phyloP scores from a whole-genome alignment of 1,140 invertebrate species.

The Laupala kohalensis region DNA sequence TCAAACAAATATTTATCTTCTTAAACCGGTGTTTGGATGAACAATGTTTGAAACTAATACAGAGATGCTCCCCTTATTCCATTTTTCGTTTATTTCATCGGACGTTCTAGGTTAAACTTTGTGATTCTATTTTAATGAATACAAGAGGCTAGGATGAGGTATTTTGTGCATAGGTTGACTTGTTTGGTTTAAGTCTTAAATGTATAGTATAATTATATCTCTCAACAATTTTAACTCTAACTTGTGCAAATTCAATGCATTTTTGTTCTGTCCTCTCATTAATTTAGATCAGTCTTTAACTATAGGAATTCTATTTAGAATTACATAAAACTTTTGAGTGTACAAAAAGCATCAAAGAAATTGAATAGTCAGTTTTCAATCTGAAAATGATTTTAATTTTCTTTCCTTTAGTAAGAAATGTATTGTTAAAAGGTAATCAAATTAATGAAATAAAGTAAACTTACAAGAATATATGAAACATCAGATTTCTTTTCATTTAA shows the following conservation, averaged over 20 bases:
- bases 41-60: not conserved
- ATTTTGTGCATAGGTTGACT: conserved; percentile 3
- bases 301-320: too few species aligned
- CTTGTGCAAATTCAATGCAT: not conserved
- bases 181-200: not conserved
- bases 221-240: not conserved
- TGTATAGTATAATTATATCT: not conserved
- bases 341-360: too few species aligned
- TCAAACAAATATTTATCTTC: not conserved
- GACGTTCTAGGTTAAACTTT: not conserved
- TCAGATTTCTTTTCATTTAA: too few species aligned
- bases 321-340: too few species aligned
- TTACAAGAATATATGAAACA: too few species aligned
- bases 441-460: too few species aligned
- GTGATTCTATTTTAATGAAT: not conserved
- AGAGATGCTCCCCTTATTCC: not conserved
- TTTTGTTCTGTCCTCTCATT: not conserved
- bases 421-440: too few species aligned
- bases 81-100: not conserved
- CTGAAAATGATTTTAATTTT: too few species aligned
- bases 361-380: too few species aligned
- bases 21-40: not conserved
- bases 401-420: too few species aligned
- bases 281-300: not conserved
- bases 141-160: conserved; percentile 3